Conservation (phyloP, 2,113 vertebrate species). For the Dendropsophus ebraccatus region DNA sequence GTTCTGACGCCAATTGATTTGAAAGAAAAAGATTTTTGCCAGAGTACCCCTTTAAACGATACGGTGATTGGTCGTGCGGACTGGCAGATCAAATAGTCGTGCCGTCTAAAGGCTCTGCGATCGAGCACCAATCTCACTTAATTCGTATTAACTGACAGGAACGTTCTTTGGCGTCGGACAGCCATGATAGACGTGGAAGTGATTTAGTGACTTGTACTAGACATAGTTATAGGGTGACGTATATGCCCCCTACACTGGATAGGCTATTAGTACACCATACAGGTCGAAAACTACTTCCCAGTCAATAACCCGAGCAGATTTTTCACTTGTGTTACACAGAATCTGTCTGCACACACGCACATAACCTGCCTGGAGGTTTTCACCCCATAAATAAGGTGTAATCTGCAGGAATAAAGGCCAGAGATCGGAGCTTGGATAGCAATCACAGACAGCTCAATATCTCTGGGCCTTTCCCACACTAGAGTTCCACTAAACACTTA, state of each 20-base stretch:
- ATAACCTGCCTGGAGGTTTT: conserved; percentile 35
- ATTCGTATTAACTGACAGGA: no score
- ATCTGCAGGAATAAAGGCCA: conserved; percentile 44
- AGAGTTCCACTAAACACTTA: conserved; percentile 51
- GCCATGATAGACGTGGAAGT: not conserved
- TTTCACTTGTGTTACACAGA: not conserved
- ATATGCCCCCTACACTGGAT: no score
- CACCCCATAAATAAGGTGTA: conserved; percentile 55
- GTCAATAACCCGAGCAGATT: not conserved
- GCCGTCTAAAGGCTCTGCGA: no score
- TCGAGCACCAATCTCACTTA: no score
- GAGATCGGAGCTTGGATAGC: conserved; percentile 34
- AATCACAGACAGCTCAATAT: conserved; percentile 53
- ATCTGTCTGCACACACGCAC: conserved; percentile 20
- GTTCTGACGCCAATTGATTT: no score
- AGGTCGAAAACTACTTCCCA: not conserved
- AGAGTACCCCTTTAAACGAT: no score
- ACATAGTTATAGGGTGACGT: not conserved
- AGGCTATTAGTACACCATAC: not conserved
- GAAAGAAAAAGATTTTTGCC: no score
- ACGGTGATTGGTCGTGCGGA: no score
- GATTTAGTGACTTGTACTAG: not conserved
- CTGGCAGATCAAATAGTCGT: no score
- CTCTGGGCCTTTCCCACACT: conserved; percentile 36
- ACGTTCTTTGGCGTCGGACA: not conserved